Evolutionary conservation across 2,113 vertebrate species (phyloP).

Genomic region (Gobius niger): DNA sequence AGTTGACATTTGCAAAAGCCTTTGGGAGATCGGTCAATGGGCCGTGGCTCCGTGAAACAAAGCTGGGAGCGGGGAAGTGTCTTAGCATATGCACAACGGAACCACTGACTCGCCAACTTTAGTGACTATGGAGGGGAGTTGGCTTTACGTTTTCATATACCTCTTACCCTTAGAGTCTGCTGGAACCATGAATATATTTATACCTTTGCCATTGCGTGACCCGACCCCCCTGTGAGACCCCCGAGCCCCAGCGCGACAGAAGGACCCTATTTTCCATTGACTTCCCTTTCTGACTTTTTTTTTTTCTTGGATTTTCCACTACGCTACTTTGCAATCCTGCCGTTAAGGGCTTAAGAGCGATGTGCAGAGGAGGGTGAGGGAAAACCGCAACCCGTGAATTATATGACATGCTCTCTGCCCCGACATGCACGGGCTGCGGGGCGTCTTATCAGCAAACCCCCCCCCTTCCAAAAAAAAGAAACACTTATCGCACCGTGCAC

Average conservation of each 20-base stretch:
- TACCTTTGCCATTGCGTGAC: constrained; percentile 21
- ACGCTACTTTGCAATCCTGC: constrained; percentile 32
- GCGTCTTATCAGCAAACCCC: constrained; percentile 49
- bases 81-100: neutral
- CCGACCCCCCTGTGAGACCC: constrained; percentile 23
- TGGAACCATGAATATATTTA: neutral
- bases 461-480: neutral
- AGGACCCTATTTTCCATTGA: constrained; percentile 47
- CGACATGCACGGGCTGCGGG: constrained; percentile 52
- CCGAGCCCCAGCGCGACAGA: constrained; percentile 41
- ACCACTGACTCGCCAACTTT: no score
- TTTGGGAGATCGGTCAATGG: neutral
- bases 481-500: constrained; percentile 18
- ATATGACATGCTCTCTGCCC: constrained; percentile 46
- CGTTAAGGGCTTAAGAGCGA: constrained; percentile 23
- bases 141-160: neutral
- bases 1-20: neutral
- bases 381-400: constrained; percentile 48
- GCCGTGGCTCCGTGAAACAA: neutral
- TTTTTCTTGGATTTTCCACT: constrained; percentile 37
- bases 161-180: neutral
- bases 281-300: constrained; percentile 38
- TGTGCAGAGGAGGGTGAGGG: neutral
- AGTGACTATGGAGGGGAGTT: no score
- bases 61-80: neutral